Evolutionary conservation across 1,140 invertebrate genomes (phyloP).

Genomic region (Acromyrmex heyeri): DNA sequence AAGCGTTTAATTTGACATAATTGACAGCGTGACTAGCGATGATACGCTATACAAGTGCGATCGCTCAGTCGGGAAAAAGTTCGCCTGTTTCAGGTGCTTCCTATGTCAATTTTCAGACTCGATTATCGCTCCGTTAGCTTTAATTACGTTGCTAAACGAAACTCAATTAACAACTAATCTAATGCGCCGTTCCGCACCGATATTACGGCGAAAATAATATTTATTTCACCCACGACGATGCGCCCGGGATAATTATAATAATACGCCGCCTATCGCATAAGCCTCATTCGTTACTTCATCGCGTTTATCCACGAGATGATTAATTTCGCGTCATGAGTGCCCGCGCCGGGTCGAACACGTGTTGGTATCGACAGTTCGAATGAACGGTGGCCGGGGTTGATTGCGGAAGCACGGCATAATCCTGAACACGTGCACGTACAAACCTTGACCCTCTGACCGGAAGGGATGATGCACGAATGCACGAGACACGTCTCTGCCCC

Average conservation of each 20-base stretch:
- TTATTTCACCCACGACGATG: conserved; percentile 10
- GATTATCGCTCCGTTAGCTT: conserved; percentile 17
- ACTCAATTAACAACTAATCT: conserved; percentile 38
- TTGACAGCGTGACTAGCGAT: conserved; percentile 18
- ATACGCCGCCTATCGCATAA: conserved; percentile 43
- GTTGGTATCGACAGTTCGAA: conserved; percentile 47
- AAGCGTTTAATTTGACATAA: conserved; percentile 34
- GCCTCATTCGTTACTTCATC: conserved; percentile 24
- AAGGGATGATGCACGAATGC: conserved; percentile 66
- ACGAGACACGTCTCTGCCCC: conserved; percentile 7
- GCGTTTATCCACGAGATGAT: conserved; percentile 42
- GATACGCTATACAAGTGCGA: neutral
- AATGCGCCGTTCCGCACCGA: conserved; percentile 7
- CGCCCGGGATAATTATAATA: conserved; percentile 45
- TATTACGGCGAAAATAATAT: conserved; percentile 35
- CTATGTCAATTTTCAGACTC: neutral
- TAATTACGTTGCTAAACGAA: conserved; percentile 26
- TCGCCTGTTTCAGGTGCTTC: neutral
- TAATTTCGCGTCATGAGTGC: conserved; percentile 37
- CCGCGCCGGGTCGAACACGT: conserved; percentile 16
- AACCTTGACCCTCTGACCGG: conserved; percentile 76
- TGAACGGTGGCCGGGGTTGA: conserved; percentile 6
- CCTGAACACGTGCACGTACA: conserved; percentile 56
- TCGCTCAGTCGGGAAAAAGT: neutral
- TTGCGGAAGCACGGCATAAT: conserved; percentile 61